phyloP scores from a whole-genome alignment of 2,888 invertebrate genomes.

The Bruchidius siliquastri region DNA sequence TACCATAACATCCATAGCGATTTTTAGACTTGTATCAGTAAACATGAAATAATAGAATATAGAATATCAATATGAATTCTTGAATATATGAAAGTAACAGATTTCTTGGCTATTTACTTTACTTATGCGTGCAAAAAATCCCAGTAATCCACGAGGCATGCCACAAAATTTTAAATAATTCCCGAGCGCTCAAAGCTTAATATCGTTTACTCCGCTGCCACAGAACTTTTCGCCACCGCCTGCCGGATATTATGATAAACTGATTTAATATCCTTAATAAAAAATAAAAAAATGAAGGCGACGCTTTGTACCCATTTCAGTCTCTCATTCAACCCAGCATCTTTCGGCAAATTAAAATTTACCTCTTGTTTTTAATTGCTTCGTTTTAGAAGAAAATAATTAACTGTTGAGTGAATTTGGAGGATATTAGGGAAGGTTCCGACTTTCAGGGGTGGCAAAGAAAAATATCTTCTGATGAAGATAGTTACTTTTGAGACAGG shows the following conservation, averaged over 20 bases:
- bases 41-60: too few species aligned
- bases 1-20: too few species aligned
- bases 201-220: background rate
- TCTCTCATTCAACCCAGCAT: constrained; percentile 3
- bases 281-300: constrained; percentile 16
- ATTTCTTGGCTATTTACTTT: background rate
- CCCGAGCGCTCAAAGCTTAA: background rate
- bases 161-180: background rate
- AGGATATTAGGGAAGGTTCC: background rate
- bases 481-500: background rate
- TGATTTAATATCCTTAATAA: constrained; percentile 44
- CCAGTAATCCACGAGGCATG: background rate
- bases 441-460: background rate
- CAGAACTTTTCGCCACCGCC: background rate
- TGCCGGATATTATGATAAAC: constrained; percentile 41
- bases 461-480: background rate
- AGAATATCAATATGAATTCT: too few species aligned
- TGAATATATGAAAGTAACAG: too few species aligned
- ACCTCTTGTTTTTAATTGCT: constrained; percentile 13
- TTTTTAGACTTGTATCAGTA: too few species aligned
- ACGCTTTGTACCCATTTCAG: constrained; percentile 1
- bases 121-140: background rate
- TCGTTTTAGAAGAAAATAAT: constrained; percentile 11
- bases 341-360: constrained; percentile 12
- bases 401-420: constrained; percentile 8